Evolutionary conservation across 2,113 vertebrate species (phyloP).

Genomic region (Semicossyphus pulcher): DNA sequence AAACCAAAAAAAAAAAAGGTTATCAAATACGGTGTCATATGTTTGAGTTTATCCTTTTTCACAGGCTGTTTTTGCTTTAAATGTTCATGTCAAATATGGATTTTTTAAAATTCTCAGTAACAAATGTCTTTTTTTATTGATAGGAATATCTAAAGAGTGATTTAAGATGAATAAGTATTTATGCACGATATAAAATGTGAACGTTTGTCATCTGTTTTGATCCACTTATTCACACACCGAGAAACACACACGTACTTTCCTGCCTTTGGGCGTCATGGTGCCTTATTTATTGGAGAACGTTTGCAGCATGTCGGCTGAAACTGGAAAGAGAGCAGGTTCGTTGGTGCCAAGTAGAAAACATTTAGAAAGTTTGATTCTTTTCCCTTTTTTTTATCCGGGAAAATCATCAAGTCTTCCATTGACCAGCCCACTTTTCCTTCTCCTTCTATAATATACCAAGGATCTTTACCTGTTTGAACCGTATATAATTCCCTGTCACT

Average conservation of each 20-base stretch:
- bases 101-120: conserved; percentile 63
- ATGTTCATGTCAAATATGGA: conserved; percentile 25
- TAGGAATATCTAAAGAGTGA: conserved; percentile 75
- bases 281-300: conserved; percentile 79
- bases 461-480: conserved; percentile 54
- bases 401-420: conserved; percentile 8
- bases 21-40: conserved; percentile 41
- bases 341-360: conserved; percentile 42
- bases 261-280: conserved; percentile 43
- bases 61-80: conserved; percentile 54
- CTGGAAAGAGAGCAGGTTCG: conserved; percentile 65
- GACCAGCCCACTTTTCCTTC: conserved; percentile 11
- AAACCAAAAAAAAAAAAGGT: conserved; percentile 11
- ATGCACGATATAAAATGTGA: conserved; percentile 79
- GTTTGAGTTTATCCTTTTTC: conserved; percentile 47
- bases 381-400: conserved; percentile 18
- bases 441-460: conserved; percentile 50
- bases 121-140: conserved; percentile 65
- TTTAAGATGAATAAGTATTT: conserved; percentile 78
- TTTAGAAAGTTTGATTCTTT: conserved; percentile 37
- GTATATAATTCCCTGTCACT: conserved; percentile 62
- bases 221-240: conserved; percentile 56
- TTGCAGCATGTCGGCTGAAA: conserved; percentile 55
- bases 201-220: conserved; percentile 49
- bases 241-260: conserved; percentile 12